Percentiles rank a stretch among this genome's conserved stretches.
These are phyloP conservation scores for Raphicerus campestris DNA, from an alignment of 2,113 vertebrate species.

Conservation along the genomic window DNA sequence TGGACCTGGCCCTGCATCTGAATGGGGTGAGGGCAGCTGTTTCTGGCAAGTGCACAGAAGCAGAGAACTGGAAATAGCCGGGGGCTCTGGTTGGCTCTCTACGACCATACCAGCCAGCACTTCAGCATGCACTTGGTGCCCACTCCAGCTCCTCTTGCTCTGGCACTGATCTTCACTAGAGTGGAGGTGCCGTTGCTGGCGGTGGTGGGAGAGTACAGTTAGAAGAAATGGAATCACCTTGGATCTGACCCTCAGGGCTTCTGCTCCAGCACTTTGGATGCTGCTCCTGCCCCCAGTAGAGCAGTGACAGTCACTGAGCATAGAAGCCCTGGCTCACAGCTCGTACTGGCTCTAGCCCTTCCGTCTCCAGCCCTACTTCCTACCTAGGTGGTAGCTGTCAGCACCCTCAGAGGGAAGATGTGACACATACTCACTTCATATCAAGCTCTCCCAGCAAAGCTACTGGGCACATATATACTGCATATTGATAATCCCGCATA, in stretches of 20 bases:
- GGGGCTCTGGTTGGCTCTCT: neutral
- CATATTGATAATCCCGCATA: neutral
- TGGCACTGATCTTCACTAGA: neutral
- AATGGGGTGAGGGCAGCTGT: neutral
- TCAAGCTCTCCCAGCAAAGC: neutral
- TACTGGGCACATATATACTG: neutral
- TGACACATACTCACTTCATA: neutral
- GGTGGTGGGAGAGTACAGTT: neutral
- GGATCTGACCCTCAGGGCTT: neutral
- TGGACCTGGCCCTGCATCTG: neutral
- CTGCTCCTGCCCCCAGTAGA: neutral
- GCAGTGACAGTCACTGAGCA: neutral
- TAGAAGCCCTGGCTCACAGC: neutral
- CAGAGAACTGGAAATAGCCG: neutral
- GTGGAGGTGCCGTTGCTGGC: neutral
- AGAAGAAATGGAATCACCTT: neutral
- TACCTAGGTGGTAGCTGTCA: neutral
- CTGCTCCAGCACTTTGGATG: neutral
- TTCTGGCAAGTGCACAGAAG: neutral
- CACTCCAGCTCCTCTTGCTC: neutral
- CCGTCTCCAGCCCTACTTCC: neutral
- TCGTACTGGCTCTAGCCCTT: neutral
- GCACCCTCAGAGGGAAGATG: neutral
- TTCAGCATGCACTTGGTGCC: neutral
- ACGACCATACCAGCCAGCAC: neutral